Evolutionary conservation across 2,113 vertebrate species (phyloP).

Genomic region (Manacus vitellinus): DNA sequence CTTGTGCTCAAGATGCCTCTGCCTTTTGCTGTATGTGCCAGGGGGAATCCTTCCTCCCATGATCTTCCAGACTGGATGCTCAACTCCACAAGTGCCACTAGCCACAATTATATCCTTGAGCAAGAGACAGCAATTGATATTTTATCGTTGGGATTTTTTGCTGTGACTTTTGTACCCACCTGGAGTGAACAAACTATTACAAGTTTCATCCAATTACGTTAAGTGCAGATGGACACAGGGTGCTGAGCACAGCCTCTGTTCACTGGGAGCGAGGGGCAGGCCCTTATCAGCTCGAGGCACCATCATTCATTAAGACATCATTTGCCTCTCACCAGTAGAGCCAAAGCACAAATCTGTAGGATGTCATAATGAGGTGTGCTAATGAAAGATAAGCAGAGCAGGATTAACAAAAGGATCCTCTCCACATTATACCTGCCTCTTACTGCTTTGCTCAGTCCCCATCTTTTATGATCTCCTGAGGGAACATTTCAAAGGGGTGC

Average conservation of each 20-base stretch:
- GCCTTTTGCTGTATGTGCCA: neutral
- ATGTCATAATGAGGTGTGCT: slow-evolving; percentile 43
- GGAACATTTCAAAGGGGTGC: slow-evolving; percentile 19
- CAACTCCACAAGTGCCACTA: neutral
- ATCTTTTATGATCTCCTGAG: slow-evolving; percentile 19
- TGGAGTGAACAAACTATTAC: slow-evolving; percentile 23
- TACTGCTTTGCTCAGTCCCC: neutral
- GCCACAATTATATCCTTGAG: neutral
- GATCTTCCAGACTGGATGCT: neutral
- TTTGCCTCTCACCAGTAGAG: slow-evolving; percentile 46
- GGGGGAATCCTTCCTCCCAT: neutral
- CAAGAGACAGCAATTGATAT: neutral
- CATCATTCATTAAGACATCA: slow-evolving; percentile 54
- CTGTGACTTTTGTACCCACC: neutral
- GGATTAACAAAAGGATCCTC: slow-evolving; percentile 32
- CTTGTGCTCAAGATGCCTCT: neutral
- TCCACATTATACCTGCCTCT: slow-evolving; percentile 10
- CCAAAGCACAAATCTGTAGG: neutral
- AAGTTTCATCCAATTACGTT: slow-evolving; percentile 47
- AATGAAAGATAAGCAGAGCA: slow-evolving; percentile 14
- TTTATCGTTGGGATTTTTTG: slow-evolving; percentile 6
- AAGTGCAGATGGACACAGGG: neutral
- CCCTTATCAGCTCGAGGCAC: slow-evolving; percentile 21
- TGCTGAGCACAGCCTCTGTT: neutral
- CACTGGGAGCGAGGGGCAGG: slow-evolving; percentile 6